Base-by-base conservation (phyloP, 2,113 vertebrate species). In the Hiodon tergisus region DNA sequence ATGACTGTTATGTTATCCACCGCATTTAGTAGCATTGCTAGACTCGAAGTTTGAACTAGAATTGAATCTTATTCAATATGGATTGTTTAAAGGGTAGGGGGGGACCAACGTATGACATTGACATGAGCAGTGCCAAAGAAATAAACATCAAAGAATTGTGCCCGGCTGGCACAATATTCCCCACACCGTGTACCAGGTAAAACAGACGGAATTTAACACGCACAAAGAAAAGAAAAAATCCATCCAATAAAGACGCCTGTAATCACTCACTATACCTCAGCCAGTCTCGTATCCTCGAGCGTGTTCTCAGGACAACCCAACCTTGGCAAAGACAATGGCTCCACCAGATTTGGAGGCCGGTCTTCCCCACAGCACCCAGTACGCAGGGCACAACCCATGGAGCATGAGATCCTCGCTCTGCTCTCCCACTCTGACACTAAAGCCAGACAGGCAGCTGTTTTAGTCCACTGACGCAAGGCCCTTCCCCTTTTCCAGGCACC, bases 341-440 rank as follows among this genome's bases (percentile, higher is more conserved):
- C 59, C 76, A 10, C 8, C 68, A 3, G 13, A 6, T 16, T 31
- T 1, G 46, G 51, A 13, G 6, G 60, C 70, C 7, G 46, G 54
- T 4, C 69, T 6, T 54, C 77, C 76, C 68, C 14, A 16, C 78
- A 60, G 3, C 58, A n/a, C 47, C 76, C 53, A 0, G 62, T 78
- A 76, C 86, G 89, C 71, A 87, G 85, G 79, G 87, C 54, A 75
- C 89, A 89, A 46, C 89, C 89, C 89, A 90, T 90, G n/a, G 59
- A 83, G 81, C 71, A 31, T 62, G 3, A 9, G 46, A 51, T 55
- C 13, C n/a, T 59, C 57, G 14, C 55, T 72, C 54, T 46, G 6
- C 67, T 75, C 66, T 16, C 16, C 61, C 80, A 65, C 67, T 54
- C 73, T 78, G 10, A 31, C 61, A 31, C 65, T 60, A 47, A 66